These are phyloP conservation scores for Drosophila carrolli DNA, from an alignment of 1,140 invertebrate species.

Conservation along the genomic window DNA sequence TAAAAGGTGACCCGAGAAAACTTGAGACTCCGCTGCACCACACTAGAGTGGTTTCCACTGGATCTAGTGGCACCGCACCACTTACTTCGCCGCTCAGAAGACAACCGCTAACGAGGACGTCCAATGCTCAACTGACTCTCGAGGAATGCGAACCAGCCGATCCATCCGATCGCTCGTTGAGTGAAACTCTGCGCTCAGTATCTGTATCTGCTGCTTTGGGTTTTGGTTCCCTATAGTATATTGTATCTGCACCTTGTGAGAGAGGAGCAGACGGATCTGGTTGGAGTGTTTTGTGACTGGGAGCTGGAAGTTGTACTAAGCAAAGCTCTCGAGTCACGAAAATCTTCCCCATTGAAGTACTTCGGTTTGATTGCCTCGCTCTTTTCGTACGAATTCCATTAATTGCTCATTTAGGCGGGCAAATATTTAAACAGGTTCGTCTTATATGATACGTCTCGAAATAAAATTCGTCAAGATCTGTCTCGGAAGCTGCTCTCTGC, in stretches of 20 bases:
- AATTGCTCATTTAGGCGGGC: conserved; percentile 18
- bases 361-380: conserved; percentile 1
- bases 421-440: conserved; percentile 26
- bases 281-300: conserved; percentile 8
- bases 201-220: conserved; percentile 29
- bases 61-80: conserved; percentile 28
- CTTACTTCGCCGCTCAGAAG: conserved; percentile 75
- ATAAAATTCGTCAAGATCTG: conserved; percentile 4
- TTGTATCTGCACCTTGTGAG: conserved; percentile 16
- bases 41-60: conserved; percentile 15
- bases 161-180: conserved; percentile 53
- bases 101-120: conserved; percentile 83
- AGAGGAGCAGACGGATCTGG: conserved; percentile 13
- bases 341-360: conserved; percentile 4
- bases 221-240: not conserved
- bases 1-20: conserved; percentile 63
- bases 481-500: conserved; percentile 54
- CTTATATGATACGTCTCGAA: not conserved
- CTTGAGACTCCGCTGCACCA: conserved; percentile 52
- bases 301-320: conserved; percentile 18
- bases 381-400: conserved; percentile 15
- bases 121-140: conserved; percentile 75
- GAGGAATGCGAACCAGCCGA: conserved; percentile 50
- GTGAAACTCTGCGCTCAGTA: conserved; percentile 55
- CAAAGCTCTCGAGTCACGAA: conserved; percentile 10